Conservation (phyloP, 2,888 invertebrate genomes). For the Cheilosia urbana region DNA sequence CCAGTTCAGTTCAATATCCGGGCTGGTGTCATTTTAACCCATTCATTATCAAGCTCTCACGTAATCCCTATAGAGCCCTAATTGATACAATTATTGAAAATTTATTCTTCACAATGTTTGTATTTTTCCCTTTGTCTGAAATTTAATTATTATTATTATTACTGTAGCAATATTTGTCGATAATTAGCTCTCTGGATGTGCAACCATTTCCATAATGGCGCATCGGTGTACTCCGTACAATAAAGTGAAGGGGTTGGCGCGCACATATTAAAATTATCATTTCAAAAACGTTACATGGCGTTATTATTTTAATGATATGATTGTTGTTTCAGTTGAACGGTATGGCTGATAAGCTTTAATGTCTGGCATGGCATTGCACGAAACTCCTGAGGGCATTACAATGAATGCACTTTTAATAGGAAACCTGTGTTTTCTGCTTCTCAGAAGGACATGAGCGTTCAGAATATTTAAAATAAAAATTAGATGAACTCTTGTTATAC, state of each 20-base stretch:
- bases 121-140: conserved; percentile 22
- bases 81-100: conserved; percentile 34
- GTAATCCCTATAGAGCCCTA: conserved; percentile 22
- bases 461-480: too few relatives aligned
- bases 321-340: conserved; percentile 7
- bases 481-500: too few relatives aligned
- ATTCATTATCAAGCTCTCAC: conserved; percentile 3
- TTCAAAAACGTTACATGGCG: conserved; percentile 4
- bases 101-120: not conserved
- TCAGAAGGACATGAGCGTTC: too few relatives aligned
- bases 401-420: too few relatives aligned
- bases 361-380: conserved; percentile 7
- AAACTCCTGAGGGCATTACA: too few relatives aligned
- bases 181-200: conserved; percentile 15
- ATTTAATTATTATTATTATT: conserved; percentile 27
- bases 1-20: not conserved
- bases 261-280: conserved; percentile 23
- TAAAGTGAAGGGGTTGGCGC: not conserved
- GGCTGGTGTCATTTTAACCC: not conserved
- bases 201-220: not conserved
- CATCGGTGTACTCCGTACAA: not conserved
- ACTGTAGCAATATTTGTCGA: conserved; percentile 35
- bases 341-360: conserved; percentile 5
- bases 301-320: conserved; percentile 29
- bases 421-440: too few relatives aligned